Evolutionary conservation across 2,888 invertebrate species (phyloP), one percentile per base, ranked within the genome.

Genomic region (Hermaeophaga mercurialis): DNA sequence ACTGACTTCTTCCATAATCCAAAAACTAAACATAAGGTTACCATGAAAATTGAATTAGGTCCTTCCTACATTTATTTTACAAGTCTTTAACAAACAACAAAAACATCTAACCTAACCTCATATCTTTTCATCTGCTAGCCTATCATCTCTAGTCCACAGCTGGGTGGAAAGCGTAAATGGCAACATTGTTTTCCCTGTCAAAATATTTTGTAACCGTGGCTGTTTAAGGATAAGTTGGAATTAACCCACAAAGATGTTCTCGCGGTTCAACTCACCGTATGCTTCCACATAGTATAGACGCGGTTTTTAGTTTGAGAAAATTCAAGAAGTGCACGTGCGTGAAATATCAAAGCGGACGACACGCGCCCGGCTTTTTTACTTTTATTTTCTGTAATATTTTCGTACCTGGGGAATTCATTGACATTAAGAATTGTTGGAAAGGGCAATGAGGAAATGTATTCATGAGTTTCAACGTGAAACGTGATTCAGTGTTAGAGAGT

Each of bases 271-370:
- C n/a, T n/a, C n/a, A n/a, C 17, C 9, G 33, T 33, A 11, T 33
- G 33, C 14, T 33, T 14, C 26, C 26, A 8, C 26, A n/a, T n/a
- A n/a, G n/a, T n/a, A n/a, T n/a, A 26, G 26, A 8, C 26, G 9
- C 26, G 33, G 33, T 33, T 33, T 33, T 15, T 9, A 9, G 36
- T 36, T 4, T 11, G 31, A 12, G 36, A 36, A 15, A 36, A 17
- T n/a, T 36, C 17, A 15, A 36, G 15, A 33, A 33, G 12, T 33
- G 33, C 33, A 36, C 36, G 36, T 36, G 36, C 36, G 36, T 36
- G 33, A 34, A 34, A 14, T 34, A 34, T 34, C 33, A 14, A 34
- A 34, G 33, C 12, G 14, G 14, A 8, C 14, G 17, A 8, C 36
- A 36, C 36, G 36, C 36, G 36, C 36, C 28, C 15, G 17, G 14